Evolutionary conservation across 2,888 invertebrate genomes (phyloP).

Genomic region (Hoplodrina ambigua): DNA sequence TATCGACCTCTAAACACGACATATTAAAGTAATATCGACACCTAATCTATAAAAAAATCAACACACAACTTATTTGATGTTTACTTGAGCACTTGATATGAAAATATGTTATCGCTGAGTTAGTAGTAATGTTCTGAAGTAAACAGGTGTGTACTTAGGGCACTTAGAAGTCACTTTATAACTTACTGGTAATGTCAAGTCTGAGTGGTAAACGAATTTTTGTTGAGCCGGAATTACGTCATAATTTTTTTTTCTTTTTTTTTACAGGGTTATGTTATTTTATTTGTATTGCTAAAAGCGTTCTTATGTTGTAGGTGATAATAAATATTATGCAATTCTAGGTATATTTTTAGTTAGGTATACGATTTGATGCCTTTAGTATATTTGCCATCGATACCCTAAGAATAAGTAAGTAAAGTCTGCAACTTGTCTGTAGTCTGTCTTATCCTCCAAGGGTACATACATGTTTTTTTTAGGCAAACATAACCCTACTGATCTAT

Average conservation of each 20-base stretch:
- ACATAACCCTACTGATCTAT: too few species aligned
- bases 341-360: neutral
- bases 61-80: constrained; percentile 79
- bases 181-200: constrained; percentile 64
- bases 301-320: constrained; percentile 7
- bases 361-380: neutral
- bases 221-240: constrained; percentile 13
- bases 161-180: constrained; percentile 65
- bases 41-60: constrained; percentile 86
- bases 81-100: constrained; percentile 87
- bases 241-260: neutral
- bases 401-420: too few species aligned
- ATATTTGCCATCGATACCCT: too few species aligned
- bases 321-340: constrained; percentile 26
- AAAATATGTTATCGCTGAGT: constrained; percentile 74
- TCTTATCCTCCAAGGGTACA: too few species aligned
- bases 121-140: constrained; percentile 70
- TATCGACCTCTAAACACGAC: constrained; percentile 77
- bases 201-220: constrained; percentile 12
- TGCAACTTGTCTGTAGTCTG: neutral
- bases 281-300: constrained; percentile 30
- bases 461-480: too few species aligned
- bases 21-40: constrained; percentile 71
- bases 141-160: constrained; percentile 82
- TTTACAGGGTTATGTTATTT: neutral